A percentile compares a stretch with the other conserved stretches of the same genome.
Conservation (phyloP, 2,888 invertebrate genomes). For the Branchipolynoe longqiensis region DNA sequence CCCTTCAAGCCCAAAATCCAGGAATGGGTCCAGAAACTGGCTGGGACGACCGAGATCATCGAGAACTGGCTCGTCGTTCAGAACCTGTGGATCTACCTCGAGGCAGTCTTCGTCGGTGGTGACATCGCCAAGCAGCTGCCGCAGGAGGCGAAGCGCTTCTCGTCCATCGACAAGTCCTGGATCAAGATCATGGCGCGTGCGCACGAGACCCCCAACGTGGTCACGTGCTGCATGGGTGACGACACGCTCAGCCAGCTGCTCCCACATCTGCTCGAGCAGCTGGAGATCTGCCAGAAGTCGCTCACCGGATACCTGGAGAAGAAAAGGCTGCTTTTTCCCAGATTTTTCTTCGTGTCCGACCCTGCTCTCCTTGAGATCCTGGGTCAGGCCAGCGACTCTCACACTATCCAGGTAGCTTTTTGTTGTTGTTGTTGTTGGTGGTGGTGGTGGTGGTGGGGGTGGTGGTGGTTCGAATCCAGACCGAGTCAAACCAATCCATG, state of each 20-base stretch:
- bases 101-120: constrained; percentile 98
- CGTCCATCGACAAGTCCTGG: constrained; percentile 82
- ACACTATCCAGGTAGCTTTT: constrained; percentile 89
- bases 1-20: constrained; percentile 98
- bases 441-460: too few relatives aligned
- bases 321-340: constrained; percentile 81
- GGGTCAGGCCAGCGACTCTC: constrained; percentile 82
- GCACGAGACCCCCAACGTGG: constrained; percentile 81
- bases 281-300: constrained; percentile 82
- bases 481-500: too few relatives aligned
- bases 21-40: constrained; percentile 95
- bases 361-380: constrained; percentile 82
- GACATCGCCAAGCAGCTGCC: constrained; percentile 99
- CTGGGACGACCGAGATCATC: constrained; percentile 97
- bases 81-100: constrained; percentile 98
- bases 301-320: constrained; percentile 82
- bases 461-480: too few relatives aligned
- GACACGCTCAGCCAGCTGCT: constrained; percentile 81
- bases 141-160: constrained; percentile 82
- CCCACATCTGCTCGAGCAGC: constrained; percentile 81
- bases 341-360: constrained; percentile 83
- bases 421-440: too few relatives aligned
- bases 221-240: constrained; percentile 82
- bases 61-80: constrained; percentile 98
- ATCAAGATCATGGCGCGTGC: constrained; percentile 82